phyloP scores from a whole-genome alignment of 1,140 invertebrate species.

The Drosophila sulfurigaster region DNA sequence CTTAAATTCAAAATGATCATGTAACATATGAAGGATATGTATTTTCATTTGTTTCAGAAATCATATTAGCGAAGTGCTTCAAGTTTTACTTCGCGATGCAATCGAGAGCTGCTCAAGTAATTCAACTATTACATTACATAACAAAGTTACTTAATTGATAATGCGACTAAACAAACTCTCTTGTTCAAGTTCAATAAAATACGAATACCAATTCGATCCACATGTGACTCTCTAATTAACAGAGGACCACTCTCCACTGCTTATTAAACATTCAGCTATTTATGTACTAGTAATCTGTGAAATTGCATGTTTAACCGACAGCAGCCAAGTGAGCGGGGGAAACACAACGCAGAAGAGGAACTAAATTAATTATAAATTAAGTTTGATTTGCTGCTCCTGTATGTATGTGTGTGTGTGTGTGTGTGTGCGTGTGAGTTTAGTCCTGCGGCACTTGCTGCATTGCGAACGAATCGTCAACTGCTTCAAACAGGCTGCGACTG shows the following conservation, averaged over 20 bases:
- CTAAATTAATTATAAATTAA: constrained; percentile 78
- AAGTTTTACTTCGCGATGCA: too few species aligned
- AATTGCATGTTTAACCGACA: constrained; percentile 7
- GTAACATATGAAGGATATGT: too few species aligned
- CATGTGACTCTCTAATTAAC: not conserved
- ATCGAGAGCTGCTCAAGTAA: too few species aligned
- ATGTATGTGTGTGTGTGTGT: constrained; percentile 19
- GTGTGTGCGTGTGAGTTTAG: constrained; percentile 20
- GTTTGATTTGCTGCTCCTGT: constrained; percentile 52
- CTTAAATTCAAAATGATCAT: too few species aligned
- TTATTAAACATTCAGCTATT: constrained; percentile 8
- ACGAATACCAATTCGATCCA: not conserved
- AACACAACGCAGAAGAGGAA: not conserved
- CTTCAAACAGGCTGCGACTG: constrained; percentile 65
- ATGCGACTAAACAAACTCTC: too few species aligned
- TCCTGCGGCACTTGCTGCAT: constrained; percentile 46
- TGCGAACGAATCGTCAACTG: constrained; percentile 67
- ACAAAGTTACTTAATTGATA: too few species aligned
- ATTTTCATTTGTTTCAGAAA: too few species aligned
- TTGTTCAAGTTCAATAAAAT: too few species aligned
- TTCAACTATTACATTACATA: too few species aligned
- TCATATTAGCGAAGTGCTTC: too few species aligned
- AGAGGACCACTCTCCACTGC: not conserved
- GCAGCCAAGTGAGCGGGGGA: not conserved
- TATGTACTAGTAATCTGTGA: constrained; percentile 14